These are phyloP conservation scores for Gavia stellata DNA, from an alignment of 2,113 vertebrate species.

Conservation along the genomic window DNA sequence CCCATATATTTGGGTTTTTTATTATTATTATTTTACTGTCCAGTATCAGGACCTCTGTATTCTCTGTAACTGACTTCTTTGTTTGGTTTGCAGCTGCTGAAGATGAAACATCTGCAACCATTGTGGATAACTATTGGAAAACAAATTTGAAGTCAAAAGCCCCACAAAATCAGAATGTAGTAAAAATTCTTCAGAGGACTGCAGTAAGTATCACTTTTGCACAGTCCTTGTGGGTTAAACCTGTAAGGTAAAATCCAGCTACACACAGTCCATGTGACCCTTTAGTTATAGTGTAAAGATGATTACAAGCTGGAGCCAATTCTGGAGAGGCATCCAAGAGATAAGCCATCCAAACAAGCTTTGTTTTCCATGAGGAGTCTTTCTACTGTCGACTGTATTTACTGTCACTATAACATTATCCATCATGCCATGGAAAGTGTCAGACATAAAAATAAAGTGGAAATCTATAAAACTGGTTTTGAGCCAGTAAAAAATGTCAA, in stretches of 20 bases:
- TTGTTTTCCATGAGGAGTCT: not conserved
- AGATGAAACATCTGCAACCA: not conserved
- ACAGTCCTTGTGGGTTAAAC: not conserved
- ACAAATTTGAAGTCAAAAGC: not conserved
- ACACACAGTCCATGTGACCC: not conserved
- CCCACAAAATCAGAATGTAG: not conserved
- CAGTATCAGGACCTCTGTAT: not conserved
- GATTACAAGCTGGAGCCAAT: not conserved
- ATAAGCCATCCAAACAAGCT: not conserved
- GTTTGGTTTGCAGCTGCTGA: not conserved
- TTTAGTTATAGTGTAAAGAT: not conserved
- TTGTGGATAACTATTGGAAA: not conserved
- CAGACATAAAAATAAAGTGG: conserved; percentile 41
- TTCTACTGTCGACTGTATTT: not conserved
- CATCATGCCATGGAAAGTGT: not conserved
- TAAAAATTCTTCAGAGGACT: not conserved
- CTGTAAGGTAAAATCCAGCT: not conserved
- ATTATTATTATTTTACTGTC: not conserved
- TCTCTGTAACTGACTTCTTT: not conserved
- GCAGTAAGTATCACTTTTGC: not conserved
- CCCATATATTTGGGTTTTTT: fast-evolving
- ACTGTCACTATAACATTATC: not conserved
- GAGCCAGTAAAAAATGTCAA: conserved; percentile 5
- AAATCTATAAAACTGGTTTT: conserved; percentile 48
- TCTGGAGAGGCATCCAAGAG: not conserved